phyloP scores from a whole-genome alignment of 2,888 invertebrate species.

The Nephrotoma guestfalica region DNA sequence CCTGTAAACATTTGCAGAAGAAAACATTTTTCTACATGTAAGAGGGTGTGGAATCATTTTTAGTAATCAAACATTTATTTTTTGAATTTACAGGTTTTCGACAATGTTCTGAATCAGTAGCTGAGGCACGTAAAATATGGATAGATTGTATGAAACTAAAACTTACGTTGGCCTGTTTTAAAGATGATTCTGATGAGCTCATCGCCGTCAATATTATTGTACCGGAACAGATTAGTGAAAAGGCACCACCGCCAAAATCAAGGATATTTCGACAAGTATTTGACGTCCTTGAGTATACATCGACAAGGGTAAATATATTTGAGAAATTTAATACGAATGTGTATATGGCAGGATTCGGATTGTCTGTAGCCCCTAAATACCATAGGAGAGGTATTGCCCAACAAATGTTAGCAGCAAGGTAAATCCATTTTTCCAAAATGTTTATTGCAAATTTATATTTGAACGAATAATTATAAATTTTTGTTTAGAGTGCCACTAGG shows the following conservation, averaged over 20 bases:
- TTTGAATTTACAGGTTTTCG: not conserved
- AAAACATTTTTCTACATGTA: too few relatives aligned
- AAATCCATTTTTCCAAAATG: not conserved
- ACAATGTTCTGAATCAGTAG: not conserved
- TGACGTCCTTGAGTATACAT: slow-evolving; percentile 16
- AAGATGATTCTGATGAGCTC: slow-evolving; percentile 20
- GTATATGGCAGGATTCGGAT: not conserved
- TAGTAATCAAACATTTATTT: too few relatives aligned
- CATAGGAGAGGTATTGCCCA: not conserved
- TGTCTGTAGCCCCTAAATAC: not conserved
- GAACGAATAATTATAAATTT: too few relatives aligned
- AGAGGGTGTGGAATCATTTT: too few relatives aligned
- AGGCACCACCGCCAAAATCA: not conserved
- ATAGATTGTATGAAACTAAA: slow-evolving; percentile 19
- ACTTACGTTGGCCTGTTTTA: slow-evolving; percentile 24
- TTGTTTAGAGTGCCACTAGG: not conserved
- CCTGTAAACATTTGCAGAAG: too few relatives aligned
- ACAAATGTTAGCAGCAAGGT: not conserved
- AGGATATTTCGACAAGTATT: not conserved
- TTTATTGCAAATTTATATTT: too few relatives aligned
- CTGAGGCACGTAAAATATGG: slow-evolving; percentile 21
- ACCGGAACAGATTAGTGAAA: slow-evolving; percentile 5
- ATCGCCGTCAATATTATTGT: slow-evolving; percentile 23
- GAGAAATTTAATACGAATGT: slow-evolving; percentile 10
- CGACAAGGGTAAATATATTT: slow-evolving; percentile 30